These are phyloP conservation scores for Columbina picui DNA, from an alignment of 2,113 vertebrate species.

Conservation along the genomic window DNA sequence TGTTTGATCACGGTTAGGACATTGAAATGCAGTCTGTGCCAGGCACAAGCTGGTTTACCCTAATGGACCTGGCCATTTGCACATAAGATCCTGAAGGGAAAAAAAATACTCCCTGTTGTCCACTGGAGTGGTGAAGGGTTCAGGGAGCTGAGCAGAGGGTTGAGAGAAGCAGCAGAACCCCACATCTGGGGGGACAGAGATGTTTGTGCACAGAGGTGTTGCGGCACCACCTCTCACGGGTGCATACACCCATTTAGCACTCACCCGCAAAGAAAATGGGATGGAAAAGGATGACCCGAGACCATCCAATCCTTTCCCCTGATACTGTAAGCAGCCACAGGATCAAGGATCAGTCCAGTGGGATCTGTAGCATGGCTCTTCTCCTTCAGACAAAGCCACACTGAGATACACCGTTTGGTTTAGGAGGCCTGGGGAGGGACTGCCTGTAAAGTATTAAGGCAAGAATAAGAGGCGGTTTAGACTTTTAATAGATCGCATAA, in stretches of 20 bases:
- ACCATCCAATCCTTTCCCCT: not conserved
- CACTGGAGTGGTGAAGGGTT: not conserved
- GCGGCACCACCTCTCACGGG: not conserved
- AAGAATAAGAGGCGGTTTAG: conserved; percentile 6
- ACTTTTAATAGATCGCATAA: conserved; percentile 5
- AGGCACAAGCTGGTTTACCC: not conserved
- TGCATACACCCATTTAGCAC: not conserved
- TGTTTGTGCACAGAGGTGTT: not conserved
- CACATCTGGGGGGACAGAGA: not conserved
- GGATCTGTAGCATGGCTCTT: not conserved
- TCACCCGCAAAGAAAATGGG: not conserved
- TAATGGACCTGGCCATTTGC: not conserved
- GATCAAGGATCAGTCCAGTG: not conserved
- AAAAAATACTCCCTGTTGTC: not conserved
- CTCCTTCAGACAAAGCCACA: not conserved
- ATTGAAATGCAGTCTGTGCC: not conserved
- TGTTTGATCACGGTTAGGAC: fast-evolving
- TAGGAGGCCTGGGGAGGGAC: not conserved
- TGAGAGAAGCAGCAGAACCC: not conserved
- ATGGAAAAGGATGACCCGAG: not conserved
- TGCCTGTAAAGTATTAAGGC: not conserved
- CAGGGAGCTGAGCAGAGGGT: not conserved
- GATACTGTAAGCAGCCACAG: not conserved
- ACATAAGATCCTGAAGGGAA: not conserved
- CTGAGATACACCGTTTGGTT: not conserved